Percentiles rank a stretch among this genome's conserved stretches.
phyloP scores from a whole-genome alignment of 2,888 invertebrate genomes.

The Diarsia rubi region DNA sequence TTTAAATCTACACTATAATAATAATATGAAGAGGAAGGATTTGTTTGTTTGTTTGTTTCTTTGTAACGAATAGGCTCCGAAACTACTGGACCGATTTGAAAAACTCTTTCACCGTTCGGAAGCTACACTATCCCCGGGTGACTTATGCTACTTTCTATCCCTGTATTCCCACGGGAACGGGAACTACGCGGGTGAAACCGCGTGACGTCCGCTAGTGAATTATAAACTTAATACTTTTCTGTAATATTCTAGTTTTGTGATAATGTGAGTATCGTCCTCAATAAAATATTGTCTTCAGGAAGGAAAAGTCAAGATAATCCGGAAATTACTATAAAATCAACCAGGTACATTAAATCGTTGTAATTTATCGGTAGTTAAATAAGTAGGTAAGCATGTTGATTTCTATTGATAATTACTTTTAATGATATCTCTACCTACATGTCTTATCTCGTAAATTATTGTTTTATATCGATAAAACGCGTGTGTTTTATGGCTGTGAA shows the following conservation, averaged over 20 bases:
- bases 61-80: too few species aligned
- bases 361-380: constrained; percentile 30
- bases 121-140: too few species aligned
- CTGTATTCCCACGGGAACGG: too few species aligned
- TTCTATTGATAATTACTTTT: constrained; percentile 33
- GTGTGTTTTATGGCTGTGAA: constrained; percentile 55
- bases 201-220: too few species aligned
- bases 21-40: too few species aligned
- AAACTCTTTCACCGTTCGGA: too few species aligned
- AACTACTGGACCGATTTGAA: too few species aligned
- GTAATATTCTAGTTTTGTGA: constrained; percentile 12
- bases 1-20: too few species aligned
- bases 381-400: constrained; percentile 20
- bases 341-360: constrained; percentile 22
- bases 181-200: too few species aligned
- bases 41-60: too few species aligned
- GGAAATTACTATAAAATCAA: constrained; percentile 42
- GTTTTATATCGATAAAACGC: constrained; percentile 53
- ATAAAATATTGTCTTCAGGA: constrained; percentile 17
- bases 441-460: constrained; percentile 61
- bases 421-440: constrained; percentile 50
- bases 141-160: too few species aligned
- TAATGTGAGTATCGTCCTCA: constrained; percentile 24
- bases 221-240: not conserved
- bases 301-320: constrained; percentile 25